Conservation (phyloP, 2,888 invertebrate genomes). For the Archips crataeganus region DNA sequence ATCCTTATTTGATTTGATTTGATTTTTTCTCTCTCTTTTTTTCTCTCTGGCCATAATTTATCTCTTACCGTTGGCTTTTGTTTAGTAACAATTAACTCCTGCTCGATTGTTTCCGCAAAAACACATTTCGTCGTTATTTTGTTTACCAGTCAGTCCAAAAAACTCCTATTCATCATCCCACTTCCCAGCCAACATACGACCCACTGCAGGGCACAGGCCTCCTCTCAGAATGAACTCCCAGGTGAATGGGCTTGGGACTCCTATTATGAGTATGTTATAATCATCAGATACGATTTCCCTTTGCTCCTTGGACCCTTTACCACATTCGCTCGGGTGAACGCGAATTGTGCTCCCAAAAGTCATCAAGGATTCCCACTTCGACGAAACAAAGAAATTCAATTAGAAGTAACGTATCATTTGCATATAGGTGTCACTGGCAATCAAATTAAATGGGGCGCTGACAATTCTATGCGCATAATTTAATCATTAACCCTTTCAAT, state of each 20-base stretch:
- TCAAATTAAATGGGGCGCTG: conserved; percentile 78
- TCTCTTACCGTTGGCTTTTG: too few species aligned
- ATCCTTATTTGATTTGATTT: too few species aligned
- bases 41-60: too few species aligned
- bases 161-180: too few species aligned
- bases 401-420: conserved; percentile 79
- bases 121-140: neutral
- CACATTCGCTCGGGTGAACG: conserved; percentile 13
- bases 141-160: neutral
- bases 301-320: conserved; percentile 7
- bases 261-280: too few species aligned
- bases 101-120: neutral
- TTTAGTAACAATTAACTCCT: neutral
- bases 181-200: too few species aligned
- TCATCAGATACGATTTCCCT: too few species aligned
- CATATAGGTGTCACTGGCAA: conserved; percentile 80
- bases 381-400: conserved; percentile 81
- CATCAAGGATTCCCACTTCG: conserved; percentile 61
- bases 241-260: too few species aligned
- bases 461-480: conserved; percentile 76
- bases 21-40: too few species aligned
- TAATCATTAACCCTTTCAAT: conserved; percentile 73
- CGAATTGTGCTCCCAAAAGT: conserved; percentile 59
- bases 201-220: too few species aligned
- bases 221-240: too few species aligned